Conservation (phyloP, 2,113 vertebrate genomes). For the Panurus biarmicus region DNA sequence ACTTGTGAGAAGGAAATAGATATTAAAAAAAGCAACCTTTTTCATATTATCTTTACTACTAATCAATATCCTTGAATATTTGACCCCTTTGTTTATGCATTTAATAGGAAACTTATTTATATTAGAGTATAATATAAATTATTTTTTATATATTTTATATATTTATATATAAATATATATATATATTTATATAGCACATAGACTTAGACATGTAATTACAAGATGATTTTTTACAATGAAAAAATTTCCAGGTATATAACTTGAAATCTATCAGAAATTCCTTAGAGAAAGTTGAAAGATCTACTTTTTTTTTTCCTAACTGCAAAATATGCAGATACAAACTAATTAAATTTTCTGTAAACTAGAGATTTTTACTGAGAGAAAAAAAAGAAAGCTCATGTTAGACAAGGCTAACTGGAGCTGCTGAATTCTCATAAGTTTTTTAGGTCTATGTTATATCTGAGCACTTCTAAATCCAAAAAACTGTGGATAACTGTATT, state of each 20-base stretch:
- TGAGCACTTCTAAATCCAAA: neutral
- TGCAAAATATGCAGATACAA: neutral
- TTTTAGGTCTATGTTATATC: neutral
- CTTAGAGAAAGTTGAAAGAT: neutral
- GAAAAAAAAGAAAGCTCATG: neutral
- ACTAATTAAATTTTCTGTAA: neutral
- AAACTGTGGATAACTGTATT: neutral
- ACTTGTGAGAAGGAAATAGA: neutral
- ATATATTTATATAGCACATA: neutral
- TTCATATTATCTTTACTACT: neutral
- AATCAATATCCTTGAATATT: neutral
- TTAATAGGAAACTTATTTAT: neutral
- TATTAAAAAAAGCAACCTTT: neutral
- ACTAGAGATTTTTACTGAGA: neutral
- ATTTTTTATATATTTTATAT: neutral
- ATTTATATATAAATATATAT: too few relatives aligned
- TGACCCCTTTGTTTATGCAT: neutral
- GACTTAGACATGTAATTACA: neutral
- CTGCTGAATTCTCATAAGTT: neutral
- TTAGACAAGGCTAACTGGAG: neutral
- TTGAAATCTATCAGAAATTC: neutral
- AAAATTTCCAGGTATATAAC: neutral
- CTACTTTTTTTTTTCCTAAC: neutral
- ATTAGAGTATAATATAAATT: neutral
- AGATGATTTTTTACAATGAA: neutral